phyloP scores from a whole-genome alignment of 1,140 invertebrate genomes.

The Augochlora pura region DNA sequence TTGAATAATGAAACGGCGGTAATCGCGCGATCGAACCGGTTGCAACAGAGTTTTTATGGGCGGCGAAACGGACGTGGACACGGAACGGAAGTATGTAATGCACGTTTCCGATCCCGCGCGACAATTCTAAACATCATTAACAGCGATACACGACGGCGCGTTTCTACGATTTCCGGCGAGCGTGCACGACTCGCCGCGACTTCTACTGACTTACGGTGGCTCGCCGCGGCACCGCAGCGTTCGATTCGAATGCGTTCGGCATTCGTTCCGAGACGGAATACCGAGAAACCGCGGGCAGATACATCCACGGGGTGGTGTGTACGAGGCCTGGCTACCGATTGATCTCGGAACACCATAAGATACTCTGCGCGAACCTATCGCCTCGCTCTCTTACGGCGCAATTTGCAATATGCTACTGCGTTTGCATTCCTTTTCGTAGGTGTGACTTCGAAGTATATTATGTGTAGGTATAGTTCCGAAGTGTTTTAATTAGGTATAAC shows the following conservation, averaged over 20 bases:
- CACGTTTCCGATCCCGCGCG: conserved; percentile 28
- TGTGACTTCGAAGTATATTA: too few species aligned
- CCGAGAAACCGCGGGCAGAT: conserved; percentile 35
- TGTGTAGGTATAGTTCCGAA: too few species aligned
- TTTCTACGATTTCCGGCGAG: conserved; percentile 17
- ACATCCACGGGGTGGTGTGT: conserved; percentile 20
- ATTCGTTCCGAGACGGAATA: conserved; percentile 57
- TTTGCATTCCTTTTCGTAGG: too few species aligned
- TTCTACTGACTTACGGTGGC: conserved; percentile 3
- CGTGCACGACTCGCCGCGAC: neutral
- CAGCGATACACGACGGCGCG: conserved; percentile 4
- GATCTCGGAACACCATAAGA: neutral
- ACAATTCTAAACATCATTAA: conserved; percentile 31
- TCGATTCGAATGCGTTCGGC: conserved; percentile 52
- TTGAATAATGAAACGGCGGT: too few species aligned
- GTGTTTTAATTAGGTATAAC: too few species aligned
- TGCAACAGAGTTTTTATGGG: too few species aligned
- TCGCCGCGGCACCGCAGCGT: conserved; percentile 37
- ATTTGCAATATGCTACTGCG: too few species aligned
- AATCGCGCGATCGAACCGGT: too few species aligned
- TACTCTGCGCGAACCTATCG: too few species aligned
- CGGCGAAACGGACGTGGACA: neutral
- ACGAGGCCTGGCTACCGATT: conserved; percentile 39
- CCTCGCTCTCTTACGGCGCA: too few species aligned
- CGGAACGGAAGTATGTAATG: conserved; percentile 25